These are phyloP conservation scores for Acronicta psi DNA, from an alignment of 2,888 invertebrate genomes.

Conservation along the genomic window DNA sequence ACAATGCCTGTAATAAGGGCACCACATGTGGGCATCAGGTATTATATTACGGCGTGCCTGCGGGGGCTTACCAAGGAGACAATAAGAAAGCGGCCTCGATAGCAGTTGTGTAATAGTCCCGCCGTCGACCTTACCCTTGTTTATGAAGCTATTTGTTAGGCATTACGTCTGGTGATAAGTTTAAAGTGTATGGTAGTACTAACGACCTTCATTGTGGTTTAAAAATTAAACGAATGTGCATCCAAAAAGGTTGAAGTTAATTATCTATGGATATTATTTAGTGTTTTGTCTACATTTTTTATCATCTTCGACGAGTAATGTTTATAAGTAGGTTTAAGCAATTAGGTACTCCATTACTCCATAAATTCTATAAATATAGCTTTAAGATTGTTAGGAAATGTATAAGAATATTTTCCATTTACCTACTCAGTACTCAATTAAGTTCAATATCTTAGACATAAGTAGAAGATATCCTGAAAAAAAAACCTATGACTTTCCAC, in stretches of 20 bases:
- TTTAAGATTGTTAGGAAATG: too few species aligned
- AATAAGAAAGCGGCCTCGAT: conserved; percentile 71
- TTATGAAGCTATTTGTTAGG: conserved; percentile 32
- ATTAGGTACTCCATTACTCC: too few species aligned
- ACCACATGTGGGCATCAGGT: conserved; percentile 35
- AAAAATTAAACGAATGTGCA: not conserved
- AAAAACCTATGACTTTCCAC: not conserved
- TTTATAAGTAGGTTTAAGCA: too few species aligned
- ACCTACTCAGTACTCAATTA: too few species aligned
- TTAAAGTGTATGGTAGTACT: not conserved
- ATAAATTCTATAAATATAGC: too few species aligned
- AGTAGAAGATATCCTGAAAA: too few species aligned
- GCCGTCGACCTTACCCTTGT: conserved; percentile 66
- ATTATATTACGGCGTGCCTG: conserved; percentile 22
- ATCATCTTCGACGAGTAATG: too few species aligned
- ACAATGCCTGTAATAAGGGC: conserved; percentile 33
- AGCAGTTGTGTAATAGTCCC: conserved; percentile 51
- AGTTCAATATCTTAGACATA: too few species aligned
- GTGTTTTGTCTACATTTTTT: too few species aligned
- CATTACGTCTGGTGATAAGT: conserved; percentile 17
- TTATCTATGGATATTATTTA: too few species aligned
- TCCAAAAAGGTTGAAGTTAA: too few species aligned
- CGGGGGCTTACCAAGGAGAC: conserved; percentile 61
- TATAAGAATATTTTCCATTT: too few species aligned
- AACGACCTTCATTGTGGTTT: not conserved